Conservation (phyloP, 1,140 invertebrate genomes). For the Oedothorax gibbosus region DNA sequence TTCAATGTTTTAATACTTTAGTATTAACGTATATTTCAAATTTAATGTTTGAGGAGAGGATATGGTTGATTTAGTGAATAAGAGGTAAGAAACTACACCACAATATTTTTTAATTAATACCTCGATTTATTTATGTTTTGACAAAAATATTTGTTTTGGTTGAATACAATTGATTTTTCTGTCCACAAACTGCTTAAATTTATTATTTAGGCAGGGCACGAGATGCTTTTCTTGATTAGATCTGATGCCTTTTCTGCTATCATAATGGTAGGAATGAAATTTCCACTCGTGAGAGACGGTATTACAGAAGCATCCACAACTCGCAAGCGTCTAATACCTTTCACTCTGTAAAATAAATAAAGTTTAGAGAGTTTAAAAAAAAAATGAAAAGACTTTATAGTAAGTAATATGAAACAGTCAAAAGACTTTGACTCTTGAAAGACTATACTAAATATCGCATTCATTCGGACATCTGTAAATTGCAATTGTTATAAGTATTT, state of each 20-base stretch:
- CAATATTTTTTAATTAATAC: too few species aligned
- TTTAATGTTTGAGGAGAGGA: too few species aligned
- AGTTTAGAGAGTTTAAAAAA: not conserved
- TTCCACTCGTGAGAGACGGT: slow-evolving; percentile 77
- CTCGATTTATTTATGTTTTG: not conserved
- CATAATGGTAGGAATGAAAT: slow-evolving; percentile 77
- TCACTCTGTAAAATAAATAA: slow-evolving; percentile 1
- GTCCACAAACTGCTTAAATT: not conserved
- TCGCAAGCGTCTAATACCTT: slow-evolving; percentile 68
- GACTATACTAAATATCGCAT: too few species aligned
- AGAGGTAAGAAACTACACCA: too few species aligned
- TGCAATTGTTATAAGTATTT: too few species aligned
- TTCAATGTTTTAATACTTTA: too few species aligned
- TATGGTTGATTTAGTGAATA: too few species aligned
- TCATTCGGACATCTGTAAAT: too few species aligned
- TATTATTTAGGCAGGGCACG: not conserved
- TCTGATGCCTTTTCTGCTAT: slow-evolving; percentile 53
- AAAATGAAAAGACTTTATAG: too few species aligned
- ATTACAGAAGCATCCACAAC: slow-evolving; percentile 80
- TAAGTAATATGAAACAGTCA: too few species aligned
- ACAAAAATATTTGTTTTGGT: not conserved
- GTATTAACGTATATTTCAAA: too few species aligned
- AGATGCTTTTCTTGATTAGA: slow-evolving; percentile 2
- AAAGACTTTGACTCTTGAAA: too few species aligned
- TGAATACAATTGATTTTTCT: not conserved